A percentile compares a stretch with the other conserved stretches of the same genome.
phyloP scores from a whole-genome alignment of 2,113 vertebrate genomes.

The Rhinolophus sinicus region DNA sequence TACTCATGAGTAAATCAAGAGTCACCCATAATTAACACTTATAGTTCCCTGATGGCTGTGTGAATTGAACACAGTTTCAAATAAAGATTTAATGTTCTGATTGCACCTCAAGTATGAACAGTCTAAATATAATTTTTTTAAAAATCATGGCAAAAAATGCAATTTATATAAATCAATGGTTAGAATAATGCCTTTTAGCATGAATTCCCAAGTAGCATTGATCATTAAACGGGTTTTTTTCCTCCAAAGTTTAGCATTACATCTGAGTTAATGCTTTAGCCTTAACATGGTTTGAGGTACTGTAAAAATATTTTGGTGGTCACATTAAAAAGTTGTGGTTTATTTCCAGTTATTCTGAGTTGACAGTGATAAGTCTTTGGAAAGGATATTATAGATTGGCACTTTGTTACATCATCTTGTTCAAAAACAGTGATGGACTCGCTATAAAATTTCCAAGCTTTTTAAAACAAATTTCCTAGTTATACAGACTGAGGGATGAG shows the following conservation, averaged over 20 bases:
- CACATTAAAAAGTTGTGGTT: not conserved
- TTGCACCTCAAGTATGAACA: slow-evolving; percentile 46
- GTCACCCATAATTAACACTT: slow-evolving; percentile 54
- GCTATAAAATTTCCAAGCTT: not conserved
- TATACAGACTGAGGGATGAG: not conserved
- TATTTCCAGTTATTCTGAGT: not conserved
- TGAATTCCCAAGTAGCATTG: not conserved
- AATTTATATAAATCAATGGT: slow-evolving; percentile 62
- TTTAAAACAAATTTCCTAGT: slow-evolving; percentile 41
- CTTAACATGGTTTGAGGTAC: not conserved
- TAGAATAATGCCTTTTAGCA: slow-evolving; percentile 27
- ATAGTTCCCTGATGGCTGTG: not conserved
- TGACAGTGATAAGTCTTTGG: slow-evolving; percentile 13
- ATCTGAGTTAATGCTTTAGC: slow-evolving; percentile 28
- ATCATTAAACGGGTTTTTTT: not conserved
- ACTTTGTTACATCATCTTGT: not conserved
- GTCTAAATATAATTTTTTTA: slow-evolving; percentile 60
- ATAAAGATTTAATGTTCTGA: slow-evolving; percentile 58
- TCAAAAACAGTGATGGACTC: not conserved
- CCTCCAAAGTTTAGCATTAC: not conserved
- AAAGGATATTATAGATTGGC: not conserved
- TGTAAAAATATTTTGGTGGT: slow-evolving; percentile 34
- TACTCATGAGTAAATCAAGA: slow-evolving; percentile 47
- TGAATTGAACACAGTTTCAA: slow-evolving; percentile 56
- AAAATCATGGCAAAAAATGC: slow-evolving; percentile 25